These are phyloP conservation scores for Xenus cinereus DNA, from an alignment of 2,113 vertebrate species.

Conservation along the genomic window DNA sequence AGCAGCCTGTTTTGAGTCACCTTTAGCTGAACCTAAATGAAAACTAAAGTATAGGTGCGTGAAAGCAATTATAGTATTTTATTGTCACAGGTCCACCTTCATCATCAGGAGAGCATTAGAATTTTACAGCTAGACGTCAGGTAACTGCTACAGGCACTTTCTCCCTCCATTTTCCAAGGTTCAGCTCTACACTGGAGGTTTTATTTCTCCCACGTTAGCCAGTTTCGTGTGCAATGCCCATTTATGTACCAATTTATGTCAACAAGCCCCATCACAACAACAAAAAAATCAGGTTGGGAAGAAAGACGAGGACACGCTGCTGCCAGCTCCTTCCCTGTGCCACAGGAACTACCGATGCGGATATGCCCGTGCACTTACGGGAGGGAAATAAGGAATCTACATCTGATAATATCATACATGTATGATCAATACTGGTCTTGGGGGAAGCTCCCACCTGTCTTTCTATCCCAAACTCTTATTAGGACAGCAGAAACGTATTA, in stretches of 20 bases:
- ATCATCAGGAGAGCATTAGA: neutral
- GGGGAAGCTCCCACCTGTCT: neutral
- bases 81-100: neutral
- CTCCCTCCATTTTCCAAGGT: neutral
- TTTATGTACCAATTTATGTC: neutral
- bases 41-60: neutral
- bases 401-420: neutral
- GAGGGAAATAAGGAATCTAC: neutral
- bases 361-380: neutral
- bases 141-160: neutral
- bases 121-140: neutral
- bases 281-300: neutral
- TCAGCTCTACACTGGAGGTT: neutral
- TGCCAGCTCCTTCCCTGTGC: neutral
- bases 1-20: neutral
- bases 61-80: neutral
- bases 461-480: neutral
- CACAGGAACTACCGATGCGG: neutral
- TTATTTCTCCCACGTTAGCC: neutral
- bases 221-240: neutral
- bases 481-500: neutral
- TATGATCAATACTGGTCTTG: neutral
- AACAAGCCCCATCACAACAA: neutral
- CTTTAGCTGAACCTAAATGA: neutral
- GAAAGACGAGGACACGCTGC: neutral